Percentiles rank a stretch among this genome's conserved stretches.
Conservation (phyloP, 1,140 invertebrate species). For the Drosophila punjabiensis region DNA sequence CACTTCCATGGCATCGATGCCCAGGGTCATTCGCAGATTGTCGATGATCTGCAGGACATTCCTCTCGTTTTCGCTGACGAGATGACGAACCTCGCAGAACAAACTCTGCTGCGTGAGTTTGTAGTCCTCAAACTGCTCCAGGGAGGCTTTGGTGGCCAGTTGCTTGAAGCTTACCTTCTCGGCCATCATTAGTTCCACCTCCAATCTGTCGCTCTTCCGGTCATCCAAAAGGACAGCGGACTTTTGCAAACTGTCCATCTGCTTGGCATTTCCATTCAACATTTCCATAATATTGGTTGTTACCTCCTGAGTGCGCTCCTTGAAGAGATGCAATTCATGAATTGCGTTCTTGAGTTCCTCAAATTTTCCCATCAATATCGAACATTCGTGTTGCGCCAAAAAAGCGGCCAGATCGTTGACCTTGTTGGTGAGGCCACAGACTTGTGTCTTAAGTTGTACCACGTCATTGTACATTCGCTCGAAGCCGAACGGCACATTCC, state of each 20-base stretch:
- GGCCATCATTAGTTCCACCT: slow-evolving; percentile 89
- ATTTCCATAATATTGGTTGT: slow-evolving; percentile 21
- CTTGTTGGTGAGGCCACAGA: slow-evolving; percentile 74
- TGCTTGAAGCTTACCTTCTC: slow-evolving; percentile 89
- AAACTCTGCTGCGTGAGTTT: slow-evolving; percentile 88
- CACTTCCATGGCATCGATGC: slow-evolving; percentile 89
- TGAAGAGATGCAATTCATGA: slow-evolving; percentile 41
- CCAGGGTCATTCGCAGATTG: slow-evolving; percentile 89
- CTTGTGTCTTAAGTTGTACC: slow-evolving; percentile 62
- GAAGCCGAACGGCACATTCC: slow-evolving; percentile 40
- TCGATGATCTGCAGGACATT: slow-evolving; percentile 88
- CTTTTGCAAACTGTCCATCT: slow-evolving; percentile 49
- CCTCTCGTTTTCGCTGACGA: slow-evolving; percentile 88
- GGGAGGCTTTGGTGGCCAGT: slow-evolving; percentile 89
- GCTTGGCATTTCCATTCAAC: slow-evolving; percentile 9
- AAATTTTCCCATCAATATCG: slow-evolving; percentile 51
- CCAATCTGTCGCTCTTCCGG: slow-evolving; percentile 88
- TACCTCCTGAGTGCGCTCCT: slow-evolving; percentile 30
- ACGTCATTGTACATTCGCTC: slow-evolving; percentile 65
- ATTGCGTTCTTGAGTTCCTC: slow-evolving; percentile 50
- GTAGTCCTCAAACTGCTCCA: slow-evolving; percentile 89
- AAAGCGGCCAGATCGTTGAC: slow-evolving; percentile 69
- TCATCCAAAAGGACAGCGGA: slow-evolving; percentile 56
- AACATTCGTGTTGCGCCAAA: slow-evolving; percentile 66
- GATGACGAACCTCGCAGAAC: slow-evolving; percentile 88